Evolutionary conservation across 1,140 invertebrate species (phyloP), one percentile per base, ranked within the genome.

Genomic region (Megathymus violae): DNA sequence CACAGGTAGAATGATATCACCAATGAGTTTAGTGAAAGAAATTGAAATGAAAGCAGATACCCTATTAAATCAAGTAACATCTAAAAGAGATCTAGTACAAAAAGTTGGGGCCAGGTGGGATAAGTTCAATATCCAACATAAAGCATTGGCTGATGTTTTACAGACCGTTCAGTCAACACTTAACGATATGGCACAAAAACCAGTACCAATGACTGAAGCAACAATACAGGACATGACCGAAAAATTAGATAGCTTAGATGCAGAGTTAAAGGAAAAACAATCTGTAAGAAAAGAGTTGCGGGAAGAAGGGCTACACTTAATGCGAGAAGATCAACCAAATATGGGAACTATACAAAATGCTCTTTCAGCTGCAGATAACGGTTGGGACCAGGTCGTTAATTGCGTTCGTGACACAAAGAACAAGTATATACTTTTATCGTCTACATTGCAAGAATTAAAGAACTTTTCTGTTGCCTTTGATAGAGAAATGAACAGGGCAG

Each of bases 291-390:
- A 90, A 58, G 89, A 91, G 61, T 65, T 92, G 7, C 74, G 91
- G 73, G 93, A 94, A 71, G 94, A 97, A 91, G 96, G 96, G 0
- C 91, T 95, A 13, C 91, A 94, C 48, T 82, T 97, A 31, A 95
- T 97, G 92, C 94, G 95, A 71, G 94, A 96, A 86, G 96, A 97
- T 86, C 94, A 96, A 66, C 93, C 94, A 17, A 95, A 95, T 68
- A 94, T 95, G 81, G 94, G 94, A 2, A 93, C 94, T 1, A 95
- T 97, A 58, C 96, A 97, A 85, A 95, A 95, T 60, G 94, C 94
- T 31, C 77, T 97, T 0, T 93, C 95, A 1, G 93, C 94, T 0
- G 93, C 96, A 31, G 96, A 97, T 68, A 93, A 94, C 19, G 95
- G 95, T 60, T 97, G 95, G 93, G 96, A 97, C 74, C 95, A 95